Evolutionary conservation across 2,797 vertebrate species (phyloP).

Genomic region (Sebastes melanostomus): DNA sequence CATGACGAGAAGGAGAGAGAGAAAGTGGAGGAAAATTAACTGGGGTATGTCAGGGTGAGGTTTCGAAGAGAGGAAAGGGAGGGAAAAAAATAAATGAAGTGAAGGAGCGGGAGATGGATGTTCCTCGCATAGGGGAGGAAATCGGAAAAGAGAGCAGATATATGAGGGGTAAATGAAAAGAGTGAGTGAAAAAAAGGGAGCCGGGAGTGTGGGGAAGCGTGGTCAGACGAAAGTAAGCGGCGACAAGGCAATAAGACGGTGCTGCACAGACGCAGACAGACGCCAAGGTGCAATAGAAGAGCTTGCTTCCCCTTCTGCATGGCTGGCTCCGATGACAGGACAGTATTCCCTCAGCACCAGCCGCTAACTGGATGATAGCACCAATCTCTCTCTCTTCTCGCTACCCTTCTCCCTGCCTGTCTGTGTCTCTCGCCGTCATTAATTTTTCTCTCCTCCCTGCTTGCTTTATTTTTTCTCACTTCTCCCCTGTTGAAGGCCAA

Average conservation of each 20-base stretch:
- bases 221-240: slow-evolving; percentile 53
- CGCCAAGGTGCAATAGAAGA: slow-evolving; percentile 82
- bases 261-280: slow-evolving; percentile 68
- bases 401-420: slow-evolving; percentile 59
- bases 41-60: slow-evolving; percentile 15
- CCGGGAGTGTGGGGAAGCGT: slow-evolving; percentile 49
- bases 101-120: slow-evolving; percentile 52
- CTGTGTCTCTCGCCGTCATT: slow-evolving; percentile 45
- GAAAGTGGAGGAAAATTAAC: slow-evolving; percentile 41
- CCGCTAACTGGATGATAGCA: slow-evolving; percentile 81
- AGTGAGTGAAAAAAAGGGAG: slow-evolving; percentile 24
- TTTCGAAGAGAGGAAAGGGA: neutral
- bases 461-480: slow-evolving; percentile 2
- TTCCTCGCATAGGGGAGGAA: slow-evolving; percentile 31
- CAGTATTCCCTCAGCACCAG: slow-evolving; percentile 83
- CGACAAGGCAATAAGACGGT: slow-evolving; percentile 64
- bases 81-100: slow-evolving; percentile 40
- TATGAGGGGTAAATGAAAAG: slow-evolving; percentile 42
- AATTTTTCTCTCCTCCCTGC: slow-evolving; percentile 17
- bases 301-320: slow-evolving; percentile 77
- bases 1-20: slow-evolving; percentile 53
- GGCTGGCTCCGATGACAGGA: slow-evolving; percentile 79
- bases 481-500: neutral
- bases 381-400: slow-evolving; percentile 63
- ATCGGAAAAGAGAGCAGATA: slow-evolving; percentile 37